A percentile compares a stretch with the other conserved stretches of the same genome.
Evolutionary conservation across 2,113 vertebrate genomes (phyloP).

Genomic region (Desmodus rotundus): DNA sequence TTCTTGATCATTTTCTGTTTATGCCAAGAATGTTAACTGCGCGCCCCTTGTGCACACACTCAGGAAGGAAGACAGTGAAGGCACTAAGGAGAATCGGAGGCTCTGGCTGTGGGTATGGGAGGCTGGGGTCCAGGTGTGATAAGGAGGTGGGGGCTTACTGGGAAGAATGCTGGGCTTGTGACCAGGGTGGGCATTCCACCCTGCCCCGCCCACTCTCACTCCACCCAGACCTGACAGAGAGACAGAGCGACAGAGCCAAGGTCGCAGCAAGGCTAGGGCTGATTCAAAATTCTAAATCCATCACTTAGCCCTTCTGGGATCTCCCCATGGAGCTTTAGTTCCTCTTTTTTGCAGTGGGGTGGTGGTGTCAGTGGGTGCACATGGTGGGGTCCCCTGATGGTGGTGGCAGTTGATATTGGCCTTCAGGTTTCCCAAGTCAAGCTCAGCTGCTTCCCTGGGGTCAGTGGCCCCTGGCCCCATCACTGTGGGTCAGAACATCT

Average conservation of each 20-base stretch:
- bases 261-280: neutral
- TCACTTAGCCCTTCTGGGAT: neutral
- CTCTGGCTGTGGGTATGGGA: neutral
- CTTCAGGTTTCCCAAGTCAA: neutral
- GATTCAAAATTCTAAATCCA: neutral
- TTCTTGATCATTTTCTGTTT: neutral
- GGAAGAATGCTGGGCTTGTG: neutral
- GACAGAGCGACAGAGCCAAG: neutral
- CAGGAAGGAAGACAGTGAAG: neutral
- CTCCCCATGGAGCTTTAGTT: neutral
- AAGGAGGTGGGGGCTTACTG: neutral
- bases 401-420: neutral
- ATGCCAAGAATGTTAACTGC: neutral
- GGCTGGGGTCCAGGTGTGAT: fast-evolving
- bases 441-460: neutral
- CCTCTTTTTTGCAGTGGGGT: neutral
- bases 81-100: neutral
- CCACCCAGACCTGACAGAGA: neutral
- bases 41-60: neutral
- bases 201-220: neutral
- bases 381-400: neutral
- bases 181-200: neutral
- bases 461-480: neutral
- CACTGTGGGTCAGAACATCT: neutral
- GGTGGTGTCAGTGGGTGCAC: fast-evolving